These are phyloP conservation scores for Dicrostonyx torquatus DNA, from an alignment of 2,797 vertebrate genomes.

Conservation along the genomic window DNA sequence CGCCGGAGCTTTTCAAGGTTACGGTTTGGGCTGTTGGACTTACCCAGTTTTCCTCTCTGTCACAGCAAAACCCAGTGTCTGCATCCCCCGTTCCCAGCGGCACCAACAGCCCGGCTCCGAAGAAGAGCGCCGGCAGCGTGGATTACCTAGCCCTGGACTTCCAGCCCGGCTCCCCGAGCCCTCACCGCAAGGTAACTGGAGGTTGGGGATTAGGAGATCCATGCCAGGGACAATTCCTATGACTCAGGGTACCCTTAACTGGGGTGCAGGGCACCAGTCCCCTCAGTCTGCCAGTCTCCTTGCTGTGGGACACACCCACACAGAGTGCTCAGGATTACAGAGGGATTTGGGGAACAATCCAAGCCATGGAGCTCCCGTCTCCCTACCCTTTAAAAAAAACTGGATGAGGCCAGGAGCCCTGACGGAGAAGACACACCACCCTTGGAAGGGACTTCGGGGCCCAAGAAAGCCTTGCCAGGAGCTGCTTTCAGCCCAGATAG, in stretches of 20 bases:
- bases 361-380: not conserved
- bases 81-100: conserved; percentile 96
- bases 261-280: not conserved
- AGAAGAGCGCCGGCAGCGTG: conserved; percentile 94
- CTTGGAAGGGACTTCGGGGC: not conserved
- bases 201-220: not conserved
- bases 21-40: conserved; percentile 33
- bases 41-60: conserved; percentile 47
- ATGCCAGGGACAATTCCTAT: not conserved
- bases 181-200: conserved; percentile 95
- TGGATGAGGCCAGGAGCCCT: not conserved
- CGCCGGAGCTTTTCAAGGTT: not conserved
- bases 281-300: not conserved
- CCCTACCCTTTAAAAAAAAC: not conserved
- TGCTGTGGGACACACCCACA: not conserved
- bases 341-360: not conserved
- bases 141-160: conserved; percentile 98
- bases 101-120: conserved; percentile 96
- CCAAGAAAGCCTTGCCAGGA: not conserved
- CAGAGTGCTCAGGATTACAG: not conserved
- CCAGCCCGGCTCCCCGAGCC: conserved; percentile 95
- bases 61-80: conserved; percentile 98
- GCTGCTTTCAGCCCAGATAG: not conserved
- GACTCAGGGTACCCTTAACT: not conserved
- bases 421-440: not conserved